These are phyloP conservation scores for Saccostrea echinata DNA, from an alignment of 1,140 invertebrate genomes.

Conservation along the genomic window DNA sequence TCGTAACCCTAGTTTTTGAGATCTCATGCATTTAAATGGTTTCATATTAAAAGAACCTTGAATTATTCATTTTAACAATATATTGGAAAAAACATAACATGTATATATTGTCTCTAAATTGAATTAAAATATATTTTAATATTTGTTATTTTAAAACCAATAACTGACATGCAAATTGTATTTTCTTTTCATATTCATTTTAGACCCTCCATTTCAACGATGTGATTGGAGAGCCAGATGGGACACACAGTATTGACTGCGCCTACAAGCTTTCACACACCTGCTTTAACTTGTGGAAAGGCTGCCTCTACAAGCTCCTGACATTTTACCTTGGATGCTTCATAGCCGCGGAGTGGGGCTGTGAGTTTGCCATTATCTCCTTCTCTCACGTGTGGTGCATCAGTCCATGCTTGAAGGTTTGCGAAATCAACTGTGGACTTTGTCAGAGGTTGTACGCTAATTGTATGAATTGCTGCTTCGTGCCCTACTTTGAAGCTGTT, in stretches of 20 bases:
- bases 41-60: too few species aligned
- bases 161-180: too few species aligned
- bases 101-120: too few species aligned
- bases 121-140: too few species aligned
- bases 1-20: too few species aligned
- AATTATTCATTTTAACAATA: too few species aligned
- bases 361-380: conserved; percentile 87
- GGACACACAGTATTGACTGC: conserved; percentile 86
- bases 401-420: conserved; percentile 69
- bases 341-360: conserved; percentile 85
- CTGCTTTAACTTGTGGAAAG: conserved; percentile 85
- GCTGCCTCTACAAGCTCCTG: conserved; percentile 86
- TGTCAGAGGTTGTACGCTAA: conserved; percentile 82
- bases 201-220: conserved; percentile 84
- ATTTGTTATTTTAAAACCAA: too few species aligned
- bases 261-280: conserved; percentile 86
- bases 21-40: too few species aligned
- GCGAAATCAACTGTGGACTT: conserved; percentile 83
- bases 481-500: conserved; percentile 83
- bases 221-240: conserved; percentile 88
- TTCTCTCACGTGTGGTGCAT: conserved; percentile 81
- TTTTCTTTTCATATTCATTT: background rate
- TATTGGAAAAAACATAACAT: too few species aligned
- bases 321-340: conserved; percentile 84
- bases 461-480: conserved; percentile 83